These are phyloP conservation scores for Cancer borealis DNA, from an alignment of 2,888 invertebrate genomes.

Conservation along the genomic window DNA sequence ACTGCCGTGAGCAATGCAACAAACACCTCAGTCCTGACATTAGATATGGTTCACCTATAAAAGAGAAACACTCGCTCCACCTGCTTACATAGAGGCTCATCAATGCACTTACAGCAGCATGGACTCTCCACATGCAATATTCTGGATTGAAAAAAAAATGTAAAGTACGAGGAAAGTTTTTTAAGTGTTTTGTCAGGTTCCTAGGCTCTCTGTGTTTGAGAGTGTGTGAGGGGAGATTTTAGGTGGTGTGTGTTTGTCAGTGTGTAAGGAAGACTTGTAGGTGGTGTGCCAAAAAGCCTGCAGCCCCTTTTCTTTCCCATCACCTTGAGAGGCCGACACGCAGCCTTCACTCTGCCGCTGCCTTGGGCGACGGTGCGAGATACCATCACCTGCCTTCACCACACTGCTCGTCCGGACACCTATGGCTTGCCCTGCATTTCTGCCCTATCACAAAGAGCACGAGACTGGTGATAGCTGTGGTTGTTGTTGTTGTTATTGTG, in stretches of 20 bases:
- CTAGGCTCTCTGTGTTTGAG: background rate
- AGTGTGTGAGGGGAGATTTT: background rate
- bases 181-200: background rate
- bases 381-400: background rate
- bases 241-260: background rate
- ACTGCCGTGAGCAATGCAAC: background rate
- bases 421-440: background rate
- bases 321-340: background rate
- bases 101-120: background rate
- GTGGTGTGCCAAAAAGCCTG: background rate
- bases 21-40: background rate
- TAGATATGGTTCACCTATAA: background rate
- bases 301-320: background rate
- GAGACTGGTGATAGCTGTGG: background rate
- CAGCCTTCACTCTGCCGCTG: constrained; percentile 3
- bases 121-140: background rate
- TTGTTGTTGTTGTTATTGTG: background rate
- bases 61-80: background rate
- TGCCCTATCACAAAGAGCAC: background rate
- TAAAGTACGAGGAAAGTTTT: background rate
- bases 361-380: constrained; percentile 40
- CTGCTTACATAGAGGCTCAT: background rate
- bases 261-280: background rate
- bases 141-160: background rate
- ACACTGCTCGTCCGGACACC: background rate